Percentiles rank a stretch among this genome's conserved stretches.
Conservation (phyloP, 2,113 vertebrate species). For the Eonycteris spelaea region DNA sequence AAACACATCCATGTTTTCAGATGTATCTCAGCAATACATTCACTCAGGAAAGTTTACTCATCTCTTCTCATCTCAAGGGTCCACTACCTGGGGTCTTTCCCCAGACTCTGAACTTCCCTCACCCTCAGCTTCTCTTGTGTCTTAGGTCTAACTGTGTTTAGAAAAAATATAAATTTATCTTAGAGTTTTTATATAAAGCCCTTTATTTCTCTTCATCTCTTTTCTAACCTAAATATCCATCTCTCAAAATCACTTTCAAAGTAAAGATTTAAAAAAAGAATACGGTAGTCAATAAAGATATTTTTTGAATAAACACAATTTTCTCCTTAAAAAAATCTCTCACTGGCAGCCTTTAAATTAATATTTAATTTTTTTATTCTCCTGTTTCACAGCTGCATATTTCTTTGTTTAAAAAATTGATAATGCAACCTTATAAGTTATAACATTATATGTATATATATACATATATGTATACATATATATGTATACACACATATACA, state of each 20-base stretch:
- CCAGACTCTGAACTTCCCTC: fast-evolving
- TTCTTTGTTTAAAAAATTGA: neutral
- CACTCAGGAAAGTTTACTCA: neutral
- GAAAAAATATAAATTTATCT: neutral
- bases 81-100: neutral
- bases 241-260: neutral
- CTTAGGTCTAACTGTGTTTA: neutral
- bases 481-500: no score
- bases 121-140: neutral
- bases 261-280: neutral
- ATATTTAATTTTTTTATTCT: neutral
- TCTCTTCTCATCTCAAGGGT: neutral
- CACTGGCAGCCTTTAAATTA: neutral
- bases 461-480: fast-evolving
- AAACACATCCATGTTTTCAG: neutral
- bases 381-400: neutral
- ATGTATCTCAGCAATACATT: neutral
- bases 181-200: neutral
- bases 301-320: neutral
- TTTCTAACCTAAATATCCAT: neutral
- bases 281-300: neutral
- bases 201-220: neutral
- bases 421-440: neutral
- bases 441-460: no score
- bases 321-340: neutral